A percentile compares a stretch with the other conserved stretches of the same genome.
Conservation (phyloP, 2,888 invertebrate genomes). For the Sisyra terminalis region DNA sequence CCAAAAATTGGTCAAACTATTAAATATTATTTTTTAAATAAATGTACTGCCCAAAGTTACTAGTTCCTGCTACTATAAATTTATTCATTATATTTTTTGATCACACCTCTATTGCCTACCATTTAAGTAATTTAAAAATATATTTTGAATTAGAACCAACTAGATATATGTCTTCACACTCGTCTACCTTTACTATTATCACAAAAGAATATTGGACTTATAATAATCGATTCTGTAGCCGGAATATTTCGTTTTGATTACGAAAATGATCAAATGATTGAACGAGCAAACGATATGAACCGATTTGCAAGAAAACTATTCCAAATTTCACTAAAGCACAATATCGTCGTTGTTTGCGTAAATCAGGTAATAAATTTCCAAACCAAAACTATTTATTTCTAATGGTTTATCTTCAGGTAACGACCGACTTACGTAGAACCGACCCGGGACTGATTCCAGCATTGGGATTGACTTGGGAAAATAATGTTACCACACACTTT, state of each 20-base stretch:
- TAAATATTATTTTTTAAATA: conserved; percentile 5
- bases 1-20: conserved; percentile 17
- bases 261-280: conserved; percentile 26
- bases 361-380: conserved; percentile 43
- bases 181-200: conserved; percentile 36
- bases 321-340: conserved; percentile 32
- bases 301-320: conserved; percentile 37
- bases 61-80: too few relatives aligned
- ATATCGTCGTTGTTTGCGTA: conserved; percentile 44
- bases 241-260: conserved; percentile 43
- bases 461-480: conserved; percentile 49
- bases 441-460: conserved; percentile 29
- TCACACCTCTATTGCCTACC: too few relatives aligned
- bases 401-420: conserved; percentile 18
- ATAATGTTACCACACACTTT: conserved; percentile 41
- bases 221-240: conserved; percentile 60
- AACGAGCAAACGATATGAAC: conserved; percentile 38
- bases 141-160: conserved; percentile 28
- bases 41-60: too few relatives aligned
- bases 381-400: neutral
- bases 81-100: too few relatives aligned
- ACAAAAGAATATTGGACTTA: conserved; percentile 34
- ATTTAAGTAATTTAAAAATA: too few relatives aligned
- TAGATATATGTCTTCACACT: conserved; percentile 34
- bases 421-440: conserved; percentile 21